Conservation (phyloP, 1,140 invertebrate species). For the Caenorhabditis briggsae region DNA sequence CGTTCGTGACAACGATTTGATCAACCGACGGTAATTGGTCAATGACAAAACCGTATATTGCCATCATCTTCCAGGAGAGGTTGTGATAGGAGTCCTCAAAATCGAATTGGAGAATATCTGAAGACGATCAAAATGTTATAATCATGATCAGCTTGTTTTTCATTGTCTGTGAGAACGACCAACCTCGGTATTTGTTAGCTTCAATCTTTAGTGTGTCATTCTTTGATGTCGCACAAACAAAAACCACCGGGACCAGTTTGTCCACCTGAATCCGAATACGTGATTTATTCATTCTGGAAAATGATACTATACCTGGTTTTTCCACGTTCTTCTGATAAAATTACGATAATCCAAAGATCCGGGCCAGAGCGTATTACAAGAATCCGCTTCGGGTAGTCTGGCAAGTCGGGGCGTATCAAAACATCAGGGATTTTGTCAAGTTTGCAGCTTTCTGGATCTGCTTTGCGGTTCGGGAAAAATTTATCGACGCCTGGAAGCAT, state of each 20-base stretch:
- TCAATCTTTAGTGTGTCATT: slow-evolving; percentile 37
- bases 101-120: slow-evolving; percentile 76
- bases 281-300: background rate
- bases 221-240: slow-evolving; percentile 50
- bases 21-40: slow-evolving; percentile 65
- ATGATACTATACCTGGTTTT: slow-evolving; percentile 15
- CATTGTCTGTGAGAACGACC: background rate
- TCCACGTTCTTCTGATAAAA: slow-evolving; percentile 74
- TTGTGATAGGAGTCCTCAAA: slow-evolving; percentile 77
- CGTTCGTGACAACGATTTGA: slow-evolving; percentile 77
- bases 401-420: slow-evolving; percentile 66
- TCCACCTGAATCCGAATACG: slow-evolving; percentile 48
- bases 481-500: slow-evolving; percentile 54
- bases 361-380: slow-evolving; percentile 73
- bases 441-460: slow-evolving; percentile 58
- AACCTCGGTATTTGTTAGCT: slow-evolving; percentile 55
- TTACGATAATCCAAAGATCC: slow-evolving; percentile 69
- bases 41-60: slow-evolving; percentile 71
- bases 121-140: slow-evolving; percentile 57
- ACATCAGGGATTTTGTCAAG: slow-evolving; percentile 60
- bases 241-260: slow-evolving; percentile 53
- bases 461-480: slow-evolving; percentile 58
- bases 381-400: slow-evolving; percentile 61
- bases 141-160: slow-evolving; percentile 37
- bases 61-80: slow-evolving; percentile 77